Evolutionary conservation across 2,888 invertebrate species (phyloP).

Genomic region (Magallana nippona): DNA sequence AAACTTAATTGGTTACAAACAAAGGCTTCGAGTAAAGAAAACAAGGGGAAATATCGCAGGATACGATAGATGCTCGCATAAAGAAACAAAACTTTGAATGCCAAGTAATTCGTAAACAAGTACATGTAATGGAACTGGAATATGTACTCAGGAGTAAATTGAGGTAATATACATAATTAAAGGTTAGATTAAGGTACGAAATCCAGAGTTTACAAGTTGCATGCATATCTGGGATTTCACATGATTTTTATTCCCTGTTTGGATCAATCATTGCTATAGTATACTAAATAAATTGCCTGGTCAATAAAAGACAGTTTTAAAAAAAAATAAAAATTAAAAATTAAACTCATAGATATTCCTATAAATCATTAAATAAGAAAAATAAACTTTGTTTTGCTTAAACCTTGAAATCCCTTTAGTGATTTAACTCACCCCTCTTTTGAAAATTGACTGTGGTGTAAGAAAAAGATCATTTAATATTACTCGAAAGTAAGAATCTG

Average conservation of each 20-base stretch:
- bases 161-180: neutral
- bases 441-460: constrained; percentile 22
- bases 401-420: constrained; percentile 25
- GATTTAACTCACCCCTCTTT: constrained; percentile 23
- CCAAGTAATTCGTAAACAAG: neutral
- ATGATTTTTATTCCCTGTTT: neutral
- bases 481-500: neutral
- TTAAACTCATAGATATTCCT: no score
- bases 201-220: constrained; percentile 2
- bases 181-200: neutral
- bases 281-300: no score
- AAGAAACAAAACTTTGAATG: neutral
- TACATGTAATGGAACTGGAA: neutral
- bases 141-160: constrained; percentile 1
- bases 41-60: no score
- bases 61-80: no score
- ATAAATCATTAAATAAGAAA: no score
- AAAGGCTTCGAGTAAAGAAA: no score
- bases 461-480: neutral
- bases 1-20: no score
- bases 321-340: no score
- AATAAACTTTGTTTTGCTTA: neutral
- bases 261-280: neutral
- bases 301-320: no score
- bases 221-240: constrained; percentile 23